Percentiles rank a stretch among this genome's conserved stretches.
Evolutionary conservation across 2,797 vertebrate genomes (phyloP).

Genomic region (Zalophus californianus): DNA sequence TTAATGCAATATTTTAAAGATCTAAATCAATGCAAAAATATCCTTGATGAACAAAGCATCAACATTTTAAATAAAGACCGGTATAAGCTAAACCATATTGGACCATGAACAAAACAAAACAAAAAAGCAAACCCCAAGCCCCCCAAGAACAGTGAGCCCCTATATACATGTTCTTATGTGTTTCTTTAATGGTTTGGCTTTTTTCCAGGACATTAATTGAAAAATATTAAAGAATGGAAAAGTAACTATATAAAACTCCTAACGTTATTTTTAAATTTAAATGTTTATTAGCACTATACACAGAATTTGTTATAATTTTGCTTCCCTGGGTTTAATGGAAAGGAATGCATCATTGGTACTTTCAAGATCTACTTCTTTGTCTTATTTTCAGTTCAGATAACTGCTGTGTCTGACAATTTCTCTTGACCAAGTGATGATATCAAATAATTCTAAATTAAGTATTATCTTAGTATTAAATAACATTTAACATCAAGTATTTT

Average conservation of each 20-base stretch:
- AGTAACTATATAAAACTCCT: background rate
- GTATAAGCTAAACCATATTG: background rate
- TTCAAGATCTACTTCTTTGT: background rate
- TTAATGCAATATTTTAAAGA: background rate
- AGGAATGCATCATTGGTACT: background rate
- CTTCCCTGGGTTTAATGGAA: background rate
- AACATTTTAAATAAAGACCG: background rate
- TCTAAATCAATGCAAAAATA: background rate
- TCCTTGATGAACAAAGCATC: background rate
- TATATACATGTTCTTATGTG: background rate
- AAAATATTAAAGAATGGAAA: background rate
- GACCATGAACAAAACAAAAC: background rate
- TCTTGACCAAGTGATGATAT: background rate
- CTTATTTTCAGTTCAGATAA: background rate
- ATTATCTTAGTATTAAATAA: background rate
- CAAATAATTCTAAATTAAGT: background rate
- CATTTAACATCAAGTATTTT: background rate
- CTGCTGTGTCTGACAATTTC: background rate
- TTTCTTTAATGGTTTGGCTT: background rate
- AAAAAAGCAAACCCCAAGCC: background rate
- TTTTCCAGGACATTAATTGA: background rate
- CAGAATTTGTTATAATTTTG: background rate
- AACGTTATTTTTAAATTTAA: background rate
- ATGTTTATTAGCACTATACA: background rate
- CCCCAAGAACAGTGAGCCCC: background rate